phyloP scores from a whole-genome alignment of 30 jellyfish, hydroid and myxozoan genomes.

The Aurelia aurita region DNA sequence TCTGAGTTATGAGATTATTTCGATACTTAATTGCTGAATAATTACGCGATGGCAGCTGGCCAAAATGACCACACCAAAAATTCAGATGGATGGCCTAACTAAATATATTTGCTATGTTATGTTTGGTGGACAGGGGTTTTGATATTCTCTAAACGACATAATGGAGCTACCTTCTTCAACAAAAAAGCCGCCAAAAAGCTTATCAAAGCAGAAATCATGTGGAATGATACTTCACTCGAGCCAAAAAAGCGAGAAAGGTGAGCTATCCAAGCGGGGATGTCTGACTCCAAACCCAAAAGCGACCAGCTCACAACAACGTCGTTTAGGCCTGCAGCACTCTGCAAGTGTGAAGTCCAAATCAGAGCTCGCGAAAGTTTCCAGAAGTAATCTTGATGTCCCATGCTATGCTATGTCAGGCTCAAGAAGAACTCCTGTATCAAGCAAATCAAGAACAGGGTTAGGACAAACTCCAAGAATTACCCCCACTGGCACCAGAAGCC shows the following conservation, averaged over 20 bases:
- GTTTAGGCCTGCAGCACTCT: too few relatives aligned
- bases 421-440: constrained; percentile 29
- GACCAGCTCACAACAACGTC: neutral
- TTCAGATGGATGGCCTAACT: too few relatives aligned
- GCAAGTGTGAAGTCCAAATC: too few relatives aligned
- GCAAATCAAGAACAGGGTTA: constrained; percentile 11
- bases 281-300: constrained; percentile 47
- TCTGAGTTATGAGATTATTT: too few relatives aligned
- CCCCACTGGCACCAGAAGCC: constrained; percentile 36
- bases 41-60: too few relatives aligned
- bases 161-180: neutral
- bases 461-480: constrained; percentile 45
- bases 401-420: neutral
- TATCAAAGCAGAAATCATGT: constrained; percentile 59
- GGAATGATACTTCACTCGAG: constrained; percentile 20
- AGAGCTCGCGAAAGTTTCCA: too few relatives aligned
- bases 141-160: too few relatives aligned
- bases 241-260: constrained; percentile 22
- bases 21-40: too few relatives aligned
- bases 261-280: constrained; percentile 26
- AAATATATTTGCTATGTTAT: too few relatives aligned
- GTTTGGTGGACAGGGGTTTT: too few relatives aligned
- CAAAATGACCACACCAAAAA: too few relatives aligned
- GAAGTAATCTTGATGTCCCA: constrained; percentile 11
- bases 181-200: constrained; percentile 36